phyloP scores from a whole-genome alignment of 2,888 invertebrate genomes.

The Brenthis daphne region DNA sequence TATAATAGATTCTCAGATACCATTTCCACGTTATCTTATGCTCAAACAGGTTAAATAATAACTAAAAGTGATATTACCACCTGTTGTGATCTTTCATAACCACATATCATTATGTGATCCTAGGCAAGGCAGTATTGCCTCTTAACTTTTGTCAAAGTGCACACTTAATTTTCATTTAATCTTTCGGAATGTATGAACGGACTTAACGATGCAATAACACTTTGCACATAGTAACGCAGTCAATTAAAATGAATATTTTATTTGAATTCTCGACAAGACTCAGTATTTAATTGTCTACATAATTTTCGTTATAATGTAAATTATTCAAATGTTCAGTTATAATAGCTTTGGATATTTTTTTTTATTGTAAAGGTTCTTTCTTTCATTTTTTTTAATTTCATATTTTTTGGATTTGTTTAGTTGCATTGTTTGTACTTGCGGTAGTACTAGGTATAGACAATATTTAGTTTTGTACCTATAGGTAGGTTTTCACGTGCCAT shows the following conservation, averaged over 20 bases:
- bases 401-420: neutral
- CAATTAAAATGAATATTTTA: slow-evolving; percentile 58
- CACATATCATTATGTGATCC: slow-evolving; percentile 36
- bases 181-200: slow-evolving; percentile 36
- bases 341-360: neutral
- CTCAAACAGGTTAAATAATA: slow-evolving; percentile 25
- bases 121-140: slow-evolving; percentile 10
- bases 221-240: slow-evolving; percentile 59
- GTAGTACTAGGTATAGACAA: too few species aligned
- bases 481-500: too few species aligned
- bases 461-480: too few species aligned
- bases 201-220: slow-evolving; percentile 47
- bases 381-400: neutral
- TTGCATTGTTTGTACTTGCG: too few species aligned
- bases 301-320: slow-evolving; percentile 5
- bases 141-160: slow-evolving; percentile 27
- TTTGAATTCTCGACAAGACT: slow-evolving; percentile 35
- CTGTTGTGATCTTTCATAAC: slow-evolving; percentile 42
- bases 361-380: neutral
- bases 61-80: slow-evolving; percentile 38
- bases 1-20: neutral
- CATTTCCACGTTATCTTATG: slow-evolving; percentile 2
- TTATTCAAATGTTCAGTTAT: slow-evolving; percentile 11
- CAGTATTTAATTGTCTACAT: slow-evolving; percentile 9
- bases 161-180: slow-evolving; percentile 45